phyloP scores from a whole-genome alignment of 2,888 invertebrate species.

The Hydroisotoma schaefferi region DNA sequence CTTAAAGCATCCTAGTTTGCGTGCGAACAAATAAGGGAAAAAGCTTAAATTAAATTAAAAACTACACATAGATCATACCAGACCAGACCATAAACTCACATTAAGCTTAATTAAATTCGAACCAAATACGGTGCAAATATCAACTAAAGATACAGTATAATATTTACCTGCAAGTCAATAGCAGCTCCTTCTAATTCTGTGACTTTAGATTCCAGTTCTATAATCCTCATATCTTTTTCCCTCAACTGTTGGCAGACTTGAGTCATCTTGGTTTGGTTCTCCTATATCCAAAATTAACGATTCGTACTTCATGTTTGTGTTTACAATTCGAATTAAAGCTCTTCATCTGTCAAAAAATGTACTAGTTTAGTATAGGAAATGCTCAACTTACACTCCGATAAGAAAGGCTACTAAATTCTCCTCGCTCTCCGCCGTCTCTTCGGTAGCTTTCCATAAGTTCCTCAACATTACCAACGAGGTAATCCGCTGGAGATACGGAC shows the following conservation, averaged over 20 bases:
- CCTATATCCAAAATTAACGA: slow-evolving; percentile 15
- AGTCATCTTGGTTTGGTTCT: slow-evolving; percentile 30
- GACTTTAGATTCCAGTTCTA: slow-evolving; percentile 31
- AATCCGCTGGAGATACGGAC: slow-evolving; percentile 6
- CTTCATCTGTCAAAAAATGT: too few relatives aligned
- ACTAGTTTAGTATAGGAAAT: too few relatives aligned
- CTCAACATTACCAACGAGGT: slow-evolving; percentile 21
- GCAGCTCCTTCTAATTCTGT: slow-evolving; percentile 29
- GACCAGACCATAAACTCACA: background rate
- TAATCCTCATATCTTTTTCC: slow-evolving; percentile 32
- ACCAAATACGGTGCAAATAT: too few relatives aligned
- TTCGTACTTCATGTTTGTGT: too few relatives aligned
- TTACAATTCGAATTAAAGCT: too few relatives aligned
- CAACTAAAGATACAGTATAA: too few relatives aligned
- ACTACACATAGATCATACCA: too few relatives aligned
- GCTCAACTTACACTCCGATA: slow-evolving; percentile 1
- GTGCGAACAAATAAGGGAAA: background rate
- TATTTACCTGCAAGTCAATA: slow-evolving; percentile 35
- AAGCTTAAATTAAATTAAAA: background rate
- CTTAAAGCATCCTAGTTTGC: slow-evolving; percentile 28
- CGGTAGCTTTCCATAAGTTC: slow-evolving; percentile 24
- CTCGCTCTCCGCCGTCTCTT: slow-evolving; percentile 10
- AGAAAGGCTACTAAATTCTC: background rate
- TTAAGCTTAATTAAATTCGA: too few relatives aligned
- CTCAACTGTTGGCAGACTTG: slow-evolving; percentile 35